These are phyloP conservation scores for Pristionchus arcanus DNA, from an alignment of 2,888 invertebrate species.

Conservation along the genomic window DNA sequence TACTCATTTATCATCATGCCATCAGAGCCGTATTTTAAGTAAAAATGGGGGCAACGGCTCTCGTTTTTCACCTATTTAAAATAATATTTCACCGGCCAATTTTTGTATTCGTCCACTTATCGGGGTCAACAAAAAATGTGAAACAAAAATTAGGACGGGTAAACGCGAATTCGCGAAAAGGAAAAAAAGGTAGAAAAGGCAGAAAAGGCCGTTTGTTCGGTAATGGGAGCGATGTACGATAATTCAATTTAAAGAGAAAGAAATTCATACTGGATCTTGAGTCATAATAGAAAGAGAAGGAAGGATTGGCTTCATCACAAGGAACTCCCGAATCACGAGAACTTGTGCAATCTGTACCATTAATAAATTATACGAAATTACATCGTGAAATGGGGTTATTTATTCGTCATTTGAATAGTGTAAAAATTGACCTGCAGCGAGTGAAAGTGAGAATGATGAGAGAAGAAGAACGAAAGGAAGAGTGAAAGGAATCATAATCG, in stretches of 20 bases:
- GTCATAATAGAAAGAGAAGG: conserved; percentile 50
- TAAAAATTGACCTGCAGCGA: conserved; percentile 15
- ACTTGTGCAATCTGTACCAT: conserved; percentile 1
- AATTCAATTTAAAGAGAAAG: not conserved
- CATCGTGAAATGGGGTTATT: not conserved
- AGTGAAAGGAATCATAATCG: not conserved
- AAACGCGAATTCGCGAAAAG: too few relatives aligned
- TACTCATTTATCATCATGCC: too few relatives aligned
- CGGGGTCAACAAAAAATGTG: too few relatives aligned
- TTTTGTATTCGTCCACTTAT: too few relatives aligned
- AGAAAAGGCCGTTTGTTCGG: too few relatives aligned
- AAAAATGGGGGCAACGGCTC: too few relatives aligned
- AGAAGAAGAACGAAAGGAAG: not conserved
- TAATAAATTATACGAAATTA: not conserved
- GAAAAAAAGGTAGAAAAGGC: too few relatives aligned
- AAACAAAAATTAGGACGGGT: too few relatives aligned
- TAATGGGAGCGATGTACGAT: too few relatives aligned
- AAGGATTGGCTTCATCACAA: not conserved
- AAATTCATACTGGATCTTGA: not conserved
- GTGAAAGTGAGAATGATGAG: conserved; percentile 14
- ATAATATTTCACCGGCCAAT: too few relatives aligned
- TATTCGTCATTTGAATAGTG: not conserved
- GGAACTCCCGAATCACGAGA: conserved; percentile 35
- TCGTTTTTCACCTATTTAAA: too few relatives aligned
- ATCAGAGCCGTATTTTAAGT: too few relatives aligned